Conservation (phyloP, 2,113 vertebrate species). For the Mystacornis crossleyi region DNA sequence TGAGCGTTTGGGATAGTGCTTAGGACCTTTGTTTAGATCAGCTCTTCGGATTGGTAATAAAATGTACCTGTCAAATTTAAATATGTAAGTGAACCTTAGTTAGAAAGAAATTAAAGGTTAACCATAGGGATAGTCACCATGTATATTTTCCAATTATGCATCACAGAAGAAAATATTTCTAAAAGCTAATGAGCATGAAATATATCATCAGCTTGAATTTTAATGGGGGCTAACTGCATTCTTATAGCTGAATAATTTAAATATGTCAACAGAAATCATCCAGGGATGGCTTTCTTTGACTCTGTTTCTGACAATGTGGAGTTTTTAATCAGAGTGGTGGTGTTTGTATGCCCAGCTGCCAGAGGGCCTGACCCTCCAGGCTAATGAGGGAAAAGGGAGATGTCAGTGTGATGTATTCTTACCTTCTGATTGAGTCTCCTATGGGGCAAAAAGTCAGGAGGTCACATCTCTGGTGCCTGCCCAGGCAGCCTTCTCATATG, state of each 20-base stretch:
- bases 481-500: background rate
- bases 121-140: background rate
- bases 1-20: background rate
- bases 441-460: background rate
- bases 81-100: background rate
- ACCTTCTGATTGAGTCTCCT: constrained; percentile 26
- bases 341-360: background rate
- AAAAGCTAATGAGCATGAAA: constrained; percentile 7
- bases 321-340: constrained; percentile 6
- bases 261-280: constrained; percentile 28
- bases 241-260: constrained; percentile 25
- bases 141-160: background rate
- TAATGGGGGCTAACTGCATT: background rate
- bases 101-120: constrained; percentile 16
- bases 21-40: constrained; percentile 20
- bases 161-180: background rate
- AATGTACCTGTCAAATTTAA: constrained; percentile 16
- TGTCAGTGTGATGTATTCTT: constrained; percentile 21
- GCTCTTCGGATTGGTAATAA: background rate
- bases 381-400: constrained; percentile 29
- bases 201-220: background rate
- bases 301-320: background rate
- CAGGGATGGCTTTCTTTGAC: background rate
- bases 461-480: background rate
- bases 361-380: background rate